Percentiles rank a stretch among this genome's conserved stretches.
Evolutionary conservation across 2,113 vertebrate genomes (phyloP).

Genomic region (Sander lucioperca): DNA sequence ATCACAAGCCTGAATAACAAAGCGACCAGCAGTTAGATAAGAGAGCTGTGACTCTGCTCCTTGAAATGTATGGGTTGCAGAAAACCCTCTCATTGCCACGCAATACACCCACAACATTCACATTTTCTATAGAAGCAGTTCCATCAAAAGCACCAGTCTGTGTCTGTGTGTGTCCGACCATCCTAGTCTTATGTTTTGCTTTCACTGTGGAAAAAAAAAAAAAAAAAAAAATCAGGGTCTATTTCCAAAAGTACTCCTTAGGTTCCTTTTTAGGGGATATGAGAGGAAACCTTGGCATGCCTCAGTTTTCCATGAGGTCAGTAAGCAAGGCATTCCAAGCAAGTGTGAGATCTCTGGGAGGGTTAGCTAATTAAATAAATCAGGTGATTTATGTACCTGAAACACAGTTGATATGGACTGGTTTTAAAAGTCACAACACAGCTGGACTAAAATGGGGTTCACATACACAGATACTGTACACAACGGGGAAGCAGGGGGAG

Average conservation of each 20-base stretch:
- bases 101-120: constrained; percentile 8
- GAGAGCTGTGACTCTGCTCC: constrained; percentile 28
- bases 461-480: constrained; percentile 28
- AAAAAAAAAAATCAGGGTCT: constrained; percentile 59
- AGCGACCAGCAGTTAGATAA: constrained; percentile 36
- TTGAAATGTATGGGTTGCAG: constrained; percentile 16
- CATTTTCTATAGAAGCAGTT: constrained; percentile 5
- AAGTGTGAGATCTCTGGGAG: constrained; percentile 75
- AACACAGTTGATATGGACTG: constrained; percentile 62
- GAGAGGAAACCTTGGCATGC: constrained; percentile 79
- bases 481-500: neutral
- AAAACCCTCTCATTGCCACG: constrained; percentile 18
- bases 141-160: constrained; percentile 27
- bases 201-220: constrained; percentile 4
- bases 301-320: constrained; percentile 83
- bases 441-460: constrained; percentile 42
- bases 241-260: constrained; percentile 70
- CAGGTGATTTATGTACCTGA: constrained; percentile 79
- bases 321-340: constrained; percentile 73
- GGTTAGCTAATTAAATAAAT: constrained; percentile 76
- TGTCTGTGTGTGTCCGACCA: constrained; percentile 32
- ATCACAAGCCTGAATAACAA: constrained; percentile 49
- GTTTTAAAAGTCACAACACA: constrained; percentile 59
- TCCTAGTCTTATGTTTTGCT: constrained; percentile 51
- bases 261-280: constrained; percentile 84